Evolutionary conservation across 2,888 invertebrate species (phyloP), one percentile per base, ranked within the genome.

Genomic region (Theodoxus fluviatilis): DNA sequence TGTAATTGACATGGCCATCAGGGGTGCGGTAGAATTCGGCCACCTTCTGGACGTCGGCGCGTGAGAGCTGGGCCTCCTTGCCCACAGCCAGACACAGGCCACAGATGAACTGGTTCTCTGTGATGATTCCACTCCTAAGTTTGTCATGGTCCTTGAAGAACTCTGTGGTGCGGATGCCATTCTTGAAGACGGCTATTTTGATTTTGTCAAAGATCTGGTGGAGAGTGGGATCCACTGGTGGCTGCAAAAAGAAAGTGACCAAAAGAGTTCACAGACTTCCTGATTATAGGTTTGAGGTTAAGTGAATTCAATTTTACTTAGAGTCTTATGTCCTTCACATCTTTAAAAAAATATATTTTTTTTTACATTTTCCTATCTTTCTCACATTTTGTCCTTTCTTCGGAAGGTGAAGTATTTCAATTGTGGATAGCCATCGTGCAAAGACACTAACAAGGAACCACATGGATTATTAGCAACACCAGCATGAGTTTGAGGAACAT

Each of bases 111-210:
- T 87, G 87, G 71, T 84, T 83, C 74, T 86, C 86, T 37, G 87
- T 86, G 67, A 87, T 84, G n/a, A 84, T 75, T 0, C 85, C 85
- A 74, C 82, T 83, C 6, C 86, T 74, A 33, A 86, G 79, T 72
- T 83, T 83, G 78, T 86, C 86, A 69, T 85, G 84, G 72, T 86
- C 87, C 73, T 81, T 84, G 78, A 87, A 87, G 73, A 86, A 87
- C 73, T 87, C 87, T 33, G 79, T 79, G 18, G 84, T 84, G 40
- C 87, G 78, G 52, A 87, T 82, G 3, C 86, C 84, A 71, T 84
- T 79, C 76, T 86, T 87, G 77, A 79, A 85, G 9, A 84, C 82
- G 28, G 84, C 83, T 1, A 86, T 79, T n/a, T 84, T 75, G 22
- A 87, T 82, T 71, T 81, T 84, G 73, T 87, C 85, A 73, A 87